Base-by-base conservation (phyloP, 2,888 invertebrate species). In the Caenorhabditis virilis region DNA sequence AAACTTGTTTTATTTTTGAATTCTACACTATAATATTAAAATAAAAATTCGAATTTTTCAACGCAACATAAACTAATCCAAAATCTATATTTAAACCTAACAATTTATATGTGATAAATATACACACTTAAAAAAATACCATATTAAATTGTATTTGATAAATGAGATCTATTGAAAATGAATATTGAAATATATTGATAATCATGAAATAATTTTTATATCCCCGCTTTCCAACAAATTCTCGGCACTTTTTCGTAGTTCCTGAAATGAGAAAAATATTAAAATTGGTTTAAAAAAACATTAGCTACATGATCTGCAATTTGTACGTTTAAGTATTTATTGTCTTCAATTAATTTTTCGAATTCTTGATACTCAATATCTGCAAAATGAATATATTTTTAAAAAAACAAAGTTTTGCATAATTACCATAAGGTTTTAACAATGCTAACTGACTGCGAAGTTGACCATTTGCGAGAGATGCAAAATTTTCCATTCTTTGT, bases 301-400 rank as follows among this genome's bases (percentile, higher is more conserved):
- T 6, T 16, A 23, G 11, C 18, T 23, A 51, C 58, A 30, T 47
- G 59, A 30, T 50, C 41, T 13, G 47, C 52, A 9, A 59, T 39
- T 48, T 65, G 42, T 38, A 45, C 39, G 33, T 60, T 52, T 9
- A 65, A 35, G 26, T 35, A 15, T 33, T 56, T 55, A 30, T 60
- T 60, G 13, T 47, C 20, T 39, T 65, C 56, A 5, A 56, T 18
- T 9, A 65, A 18, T 36, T 25, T 43, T 16, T 65, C 65, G 15
- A 65, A 65, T 26, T 65, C 56, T 41, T 56, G 51, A 27, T 65
- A 65, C 42, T 65, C 65, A 18, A 56, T 48, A 26, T 65, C 65
- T 65, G 41, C 11, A 56, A 55, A 42, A 9, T 23, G 9, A 1
- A 43, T 36, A 5, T n/a, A 15, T 27, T 45, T 26, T n/a, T 16